These are phyloP conservation scores for Chironex yamaguchii DNA, from an alignment of 30 jellyfish, hydroid and myxozoan species.

Conservation along the genomic window DNA sequence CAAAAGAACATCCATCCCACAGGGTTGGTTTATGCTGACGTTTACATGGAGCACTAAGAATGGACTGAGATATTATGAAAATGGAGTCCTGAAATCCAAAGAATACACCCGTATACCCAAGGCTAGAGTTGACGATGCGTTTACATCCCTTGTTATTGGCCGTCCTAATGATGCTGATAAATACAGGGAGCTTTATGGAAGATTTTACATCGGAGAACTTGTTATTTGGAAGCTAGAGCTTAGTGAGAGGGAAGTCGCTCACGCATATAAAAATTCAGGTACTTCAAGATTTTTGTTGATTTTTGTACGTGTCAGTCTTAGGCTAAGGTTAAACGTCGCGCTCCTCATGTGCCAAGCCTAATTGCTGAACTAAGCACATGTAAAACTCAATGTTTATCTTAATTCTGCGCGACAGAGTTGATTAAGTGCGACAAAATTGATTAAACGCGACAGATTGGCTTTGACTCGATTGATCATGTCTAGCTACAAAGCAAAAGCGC, in stretches of 20 bases:
- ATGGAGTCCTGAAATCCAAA: slow-evolving; percentile 54
- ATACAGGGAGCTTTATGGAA: slow-evolving; percentile 47
- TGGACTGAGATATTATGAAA: slow-evolving; percentile 67
- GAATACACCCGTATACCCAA: slow-evolving; percentile 25
- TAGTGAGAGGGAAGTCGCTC: slow-evolving; percentile 64
- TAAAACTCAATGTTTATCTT: too few relatives aligned
- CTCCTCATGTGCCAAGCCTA: too few relatives aligned
- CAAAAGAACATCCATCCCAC: slow-evolving; percentile 22
- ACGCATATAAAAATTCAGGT: slow-evolving; percentile 69
- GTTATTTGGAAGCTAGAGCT: slow-evolving; percentile 60
- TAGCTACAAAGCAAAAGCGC: too few relatives aligned
- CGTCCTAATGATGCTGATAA: slow-evolving; percentile 71
- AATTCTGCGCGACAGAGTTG: too few relatives aligned
- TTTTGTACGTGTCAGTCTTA: too few relatives aligned
- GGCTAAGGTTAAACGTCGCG: too few relatives aligned
- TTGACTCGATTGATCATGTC: too few relatives aligned
- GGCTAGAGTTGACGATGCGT: slow-evolving; percentile 41
- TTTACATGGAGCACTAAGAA: slow-evolving; percentile 64
- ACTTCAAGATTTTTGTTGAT: too few relatives aligned
- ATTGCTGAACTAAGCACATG: too few relatives aligned
- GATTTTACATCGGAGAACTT: slow-evolving; percentile 68
- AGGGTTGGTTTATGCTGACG: slow-evolving; percentile 53
- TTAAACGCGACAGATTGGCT: too few relatives aligned
- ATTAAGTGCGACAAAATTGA: too few relatives aligned
- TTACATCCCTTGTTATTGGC: slow-evolving; percentile 56